Percentiles rank a stretch among this genome's conserved stretches.
These are phyloP conservation scores for Adelges cooleyi DNA, from an alignment of 1,140 invertebrate species.

Conservation along the genomic window DNA sequence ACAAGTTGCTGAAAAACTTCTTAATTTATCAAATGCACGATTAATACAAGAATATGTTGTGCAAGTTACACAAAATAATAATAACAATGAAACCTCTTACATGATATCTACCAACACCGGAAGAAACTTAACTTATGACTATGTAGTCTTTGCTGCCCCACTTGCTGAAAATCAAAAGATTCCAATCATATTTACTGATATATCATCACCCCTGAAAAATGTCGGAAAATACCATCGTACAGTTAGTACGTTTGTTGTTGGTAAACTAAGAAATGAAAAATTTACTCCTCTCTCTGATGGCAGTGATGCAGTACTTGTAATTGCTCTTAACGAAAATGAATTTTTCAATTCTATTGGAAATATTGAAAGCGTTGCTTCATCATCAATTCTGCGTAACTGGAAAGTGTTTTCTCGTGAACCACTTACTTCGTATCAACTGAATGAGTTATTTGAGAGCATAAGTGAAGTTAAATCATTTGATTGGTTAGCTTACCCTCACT, in stretches of 20 bases:
- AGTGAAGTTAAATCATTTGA: constrained; percentile 37
- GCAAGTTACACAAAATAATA: constrained; percentile 34
- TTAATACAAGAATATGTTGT: constrained; percentile 37
- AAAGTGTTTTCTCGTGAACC: constrained; percentile 48
- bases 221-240: constrained; percentile 45
- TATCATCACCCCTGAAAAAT: neutral
- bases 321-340: constrained; percentile 42
- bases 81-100: constrained; percentile 24
- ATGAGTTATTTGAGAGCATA: constrained; percentile 43
- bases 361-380: constrained; percentile 38
- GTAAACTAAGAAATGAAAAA: constrained; percentile 40
- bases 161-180: constrained; percentile 38
- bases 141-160: constrained; percentile 49
- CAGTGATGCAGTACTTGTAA: constrained; percentile 38
- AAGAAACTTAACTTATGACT: constrained; percentile 41
- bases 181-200: constrained; percentile 31
- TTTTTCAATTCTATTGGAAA: constrained; percentile 39
- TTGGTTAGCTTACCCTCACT: constrained; percentile 56
- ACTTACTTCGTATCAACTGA: constrained; percentile 40
- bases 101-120: constrained; percentile 29
- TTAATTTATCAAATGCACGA: constrained; percentile 39
- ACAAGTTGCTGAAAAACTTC: constrained; percentile 41
- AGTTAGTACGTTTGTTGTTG: constrained; percentile 48
- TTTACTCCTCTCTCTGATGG: constrained; percentile 39
- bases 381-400: constrained; percentile 39